These are phyloP conservation scores for Drosophila kikkawai DNA, from an alignment of 1,140 invertebrate genomes.

Conservation along the genomic window DNA sequence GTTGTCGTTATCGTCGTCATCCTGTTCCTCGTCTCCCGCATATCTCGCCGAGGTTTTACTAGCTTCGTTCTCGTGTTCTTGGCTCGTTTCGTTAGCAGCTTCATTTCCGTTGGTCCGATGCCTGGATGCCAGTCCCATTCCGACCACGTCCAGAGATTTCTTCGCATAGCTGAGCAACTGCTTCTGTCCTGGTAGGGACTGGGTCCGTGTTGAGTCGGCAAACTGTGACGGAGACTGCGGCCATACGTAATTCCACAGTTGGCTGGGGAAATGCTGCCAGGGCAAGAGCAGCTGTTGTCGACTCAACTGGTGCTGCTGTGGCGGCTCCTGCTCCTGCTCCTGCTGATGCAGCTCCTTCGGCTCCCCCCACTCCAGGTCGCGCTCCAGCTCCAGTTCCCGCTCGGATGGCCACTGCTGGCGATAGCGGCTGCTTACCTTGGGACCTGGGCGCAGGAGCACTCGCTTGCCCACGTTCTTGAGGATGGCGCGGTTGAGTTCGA, in stretches of 20 bases:
- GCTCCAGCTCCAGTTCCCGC: slow-evolving; percentile 24
- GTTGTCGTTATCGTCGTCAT: slow-evolving; percentile 19
- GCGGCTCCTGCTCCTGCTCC: slow-evolving; percentile 36
- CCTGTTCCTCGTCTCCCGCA: slow-evolving; percentile 16
- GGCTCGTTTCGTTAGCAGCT: slow-evolving; percentile 74
- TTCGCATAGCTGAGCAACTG: slow-evolving; percentile 65
- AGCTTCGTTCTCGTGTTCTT: slow-evolving; percentile 49
- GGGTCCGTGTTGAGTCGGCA: slow-evolving; percentile 56
- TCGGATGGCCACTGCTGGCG: slow-evolving; percentile 33
- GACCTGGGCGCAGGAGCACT: slow-evolving; percentile 57
- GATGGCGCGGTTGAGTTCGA: slow-evolving; percentile 87
- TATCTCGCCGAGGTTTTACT: slow-evolving; percentile 56
- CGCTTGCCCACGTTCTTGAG: slow-evolving; percentile 87
- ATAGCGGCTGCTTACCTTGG: slow-evolving; percentile 40
- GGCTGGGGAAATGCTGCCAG: slow-evolving; percentile 69
- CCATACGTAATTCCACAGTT: slow-evolving; percentile 63
- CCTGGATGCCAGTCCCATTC: slow-evolving; percentile 39
- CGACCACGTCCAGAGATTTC: slow-evolving; percentile 61
- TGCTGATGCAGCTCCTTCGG: slow-evolving; percentile 44
- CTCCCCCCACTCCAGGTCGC: slow-evolving; percentile 34
- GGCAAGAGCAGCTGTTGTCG: slow-evolving; percentile 39
- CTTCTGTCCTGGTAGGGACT: slow-evolving; percentile 23
- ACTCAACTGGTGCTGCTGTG: slow-evolving; percentile 27
- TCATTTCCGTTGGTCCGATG: slow-evolving; percentile 74
- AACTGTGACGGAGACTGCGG: slow-evolving; percentile 56